Percentiles rank a stretch among this genome's conserved stretches.
Evolutionary conservation across 2,888 invertebrate species (phyloP).

Genomic region (Brachynemurus nebulosus): DNA sequence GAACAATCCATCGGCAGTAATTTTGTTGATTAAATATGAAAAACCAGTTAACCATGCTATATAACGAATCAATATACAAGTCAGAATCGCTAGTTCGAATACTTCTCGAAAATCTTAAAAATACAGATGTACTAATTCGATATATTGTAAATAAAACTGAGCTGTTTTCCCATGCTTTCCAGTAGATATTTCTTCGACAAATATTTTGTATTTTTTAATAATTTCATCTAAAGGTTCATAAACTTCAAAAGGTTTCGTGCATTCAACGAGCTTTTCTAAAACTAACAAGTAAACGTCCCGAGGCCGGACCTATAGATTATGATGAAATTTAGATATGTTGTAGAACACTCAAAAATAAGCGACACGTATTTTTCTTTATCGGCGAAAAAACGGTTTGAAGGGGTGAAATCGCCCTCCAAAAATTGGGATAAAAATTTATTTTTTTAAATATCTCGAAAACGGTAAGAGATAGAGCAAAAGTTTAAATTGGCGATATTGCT

Average conservation of each 20-base stretch:
- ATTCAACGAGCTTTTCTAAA: neutral
- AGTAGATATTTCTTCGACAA: neutral
- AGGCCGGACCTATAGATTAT: no score
- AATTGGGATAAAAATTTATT: no score
- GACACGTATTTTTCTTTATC: no score
- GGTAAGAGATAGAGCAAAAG: no score
- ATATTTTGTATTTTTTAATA: constrained; percentile 1
- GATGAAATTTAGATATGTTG: no score
- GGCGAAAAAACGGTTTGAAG: no score
- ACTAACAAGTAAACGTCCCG: no score
- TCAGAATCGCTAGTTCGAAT: no score
- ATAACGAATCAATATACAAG: constrained; percentile 6
- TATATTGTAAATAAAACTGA: constrained; percentile 8
- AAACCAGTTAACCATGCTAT: constrained; percentile 14
- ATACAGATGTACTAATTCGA: neutral
- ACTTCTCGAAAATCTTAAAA: neutral
- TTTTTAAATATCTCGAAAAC: no score
- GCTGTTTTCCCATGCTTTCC: constrained; percentile 3
- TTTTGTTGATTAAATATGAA: constrained; percentile 18
- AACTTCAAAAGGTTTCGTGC: neutral
- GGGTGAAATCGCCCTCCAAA: no score
- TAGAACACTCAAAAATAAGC: no score
- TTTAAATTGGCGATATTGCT: no score
- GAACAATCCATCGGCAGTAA: constrained; percentile 14
- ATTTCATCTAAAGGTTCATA: neutral